Evolutionary conservation across 2,113 vertebrate species (phyloP).

Genomic region (Sphyrna mokarran): DNA sequence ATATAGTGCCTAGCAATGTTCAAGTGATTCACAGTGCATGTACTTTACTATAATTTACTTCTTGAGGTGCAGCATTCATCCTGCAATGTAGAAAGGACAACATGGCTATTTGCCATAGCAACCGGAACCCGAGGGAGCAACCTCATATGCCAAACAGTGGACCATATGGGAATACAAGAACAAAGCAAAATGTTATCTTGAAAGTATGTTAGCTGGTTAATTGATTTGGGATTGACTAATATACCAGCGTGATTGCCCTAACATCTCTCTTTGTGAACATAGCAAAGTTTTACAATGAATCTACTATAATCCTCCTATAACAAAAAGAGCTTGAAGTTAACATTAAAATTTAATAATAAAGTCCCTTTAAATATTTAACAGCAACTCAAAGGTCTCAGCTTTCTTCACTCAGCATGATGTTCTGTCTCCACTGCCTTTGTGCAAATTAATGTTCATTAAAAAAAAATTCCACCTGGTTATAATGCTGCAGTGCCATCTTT

Average conservation of each 20-base stretch:
- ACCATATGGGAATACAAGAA: constrained; percentile 28
- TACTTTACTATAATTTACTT: constrained; percentile 25
- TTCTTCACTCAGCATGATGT: constrained; percentile 1
- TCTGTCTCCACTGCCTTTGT: constrained; percentile 25
- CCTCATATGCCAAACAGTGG: constrained; percentile 14
- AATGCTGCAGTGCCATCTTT: neutral
- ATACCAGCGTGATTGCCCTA: constrained; percentile 23
- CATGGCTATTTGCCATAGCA: constrained; percentile 31
- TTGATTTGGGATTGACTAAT: constrained; percentile 30
- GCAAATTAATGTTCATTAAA: constrained; percentile 31
- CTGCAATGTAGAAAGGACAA: constrained; percentile 11
- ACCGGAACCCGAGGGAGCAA: constrained; percentile 9
- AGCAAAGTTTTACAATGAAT: constrained; percentile 1
- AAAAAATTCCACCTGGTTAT: constrained; percentile 16
- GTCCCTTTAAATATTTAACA: constrained; percentile 34
- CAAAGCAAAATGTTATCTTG: constrained; percentile 33
- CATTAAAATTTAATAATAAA: constrained; percentile 30
- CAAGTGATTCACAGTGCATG: constrained; percentile 16
- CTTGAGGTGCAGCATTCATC: neutral
- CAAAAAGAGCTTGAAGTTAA: neutral
- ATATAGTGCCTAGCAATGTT: constrained; percentile 23
- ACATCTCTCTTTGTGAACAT: neutral
- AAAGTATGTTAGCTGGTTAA: constrained; percentile 25
- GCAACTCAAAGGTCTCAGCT: constrained; percentile 30
- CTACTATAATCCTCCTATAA: neutral